Percentiles rank a stretch among this genome's conserved stretches.
Conservation (phyloP, 2,888 invertebrate genomes). For the Diaperis boleti region DNA sequence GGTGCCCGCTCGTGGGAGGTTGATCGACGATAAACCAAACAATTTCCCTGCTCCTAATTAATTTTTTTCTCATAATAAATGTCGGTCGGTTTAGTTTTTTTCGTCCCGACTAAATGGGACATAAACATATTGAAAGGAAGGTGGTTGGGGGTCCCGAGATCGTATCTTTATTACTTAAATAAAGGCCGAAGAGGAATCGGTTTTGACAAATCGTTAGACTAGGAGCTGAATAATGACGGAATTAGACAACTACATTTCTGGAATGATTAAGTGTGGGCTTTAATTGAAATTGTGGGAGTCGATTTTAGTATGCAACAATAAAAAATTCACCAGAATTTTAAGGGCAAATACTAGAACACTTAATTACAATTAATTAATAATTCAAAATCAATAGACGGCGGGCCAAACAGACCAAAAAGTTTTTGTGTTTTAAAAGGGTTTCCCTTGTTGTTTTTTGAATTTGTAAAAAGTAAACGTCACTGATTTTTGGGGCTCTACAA, state of each 20-base stretch:
- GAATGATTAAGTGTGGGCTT: background rate
- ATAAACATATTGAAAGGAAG: slow-evolving; percentile 27
- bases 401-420: too few species aligned
- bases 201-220: slow-evolving; percentile 14
- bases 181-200: slow-evolving; percentile 14
- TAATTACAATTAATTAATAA: too few species aligned
- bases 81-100: slow-evolving; percentile 22
- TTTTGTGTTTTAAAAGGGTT: too few species aligned
- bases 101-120: slow-evolving; percentile 10
- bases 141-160: slow-evolving; percentile 18
- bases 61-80: slow-evolving; percentile 43
- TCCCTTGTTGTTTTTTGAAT: too few species aligned
- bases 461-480: too few species aligned
- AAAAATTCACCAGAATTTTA: too few species aligned
- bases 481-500: too few species aligned
- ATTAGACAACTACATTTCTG: background rate
- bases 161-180: slow-evolving; percentile 18
- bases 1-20: slow-evolving; percentile 46
- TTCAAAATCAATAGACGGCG: too few species aligned
- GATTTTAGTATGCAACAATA: too few species aligned
- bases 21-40: slow-evolving; percentile 46
- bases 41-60: slow-evolving; percentile 46
- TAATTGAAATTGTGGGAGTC: background rate
- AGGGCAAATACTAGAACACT: too few species aligned
- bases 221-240: background rate